Conservation (phyloP, 2,113 vertebrate species). For the Seriola aureovittata region DNA sequence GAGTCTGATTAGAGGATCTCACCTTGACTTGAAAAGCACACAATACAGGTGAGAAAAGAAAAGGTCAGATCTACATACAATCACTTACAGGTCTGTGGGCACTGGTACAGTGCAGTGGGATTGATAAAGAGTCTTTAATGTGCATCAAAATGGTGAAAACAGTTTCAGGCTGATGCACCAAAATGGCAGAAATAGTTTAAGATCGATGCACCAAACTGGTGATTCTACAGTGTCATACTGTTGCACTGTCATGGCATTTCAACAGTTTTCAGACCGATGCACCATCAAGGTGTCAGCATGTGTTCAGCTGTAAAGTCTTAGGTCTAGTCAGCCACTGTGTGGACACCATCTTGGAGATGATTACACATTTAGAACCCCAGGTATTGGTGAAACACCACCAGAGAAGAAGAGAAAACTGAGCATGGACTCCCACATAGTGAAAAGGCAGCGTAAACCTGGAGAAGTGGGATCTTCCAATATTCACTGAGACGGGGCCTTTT, state of each 20-base stretch:
- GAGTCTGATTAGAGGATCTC: slow-evolving; percentile 88
- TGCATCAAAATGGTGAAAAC: slow-evolving; percentile 80
- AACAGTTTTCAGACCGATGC: slow-evolving; percentile 50
- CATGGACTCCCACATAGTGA: slow-evolving; percentile 65
- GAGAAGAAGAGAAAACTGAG: slow-evolving; percentile 74
- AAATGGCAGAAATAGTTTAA: slow-evolving; percentile 72
- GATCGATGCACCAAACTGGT: slow-evolving; percentile 62
- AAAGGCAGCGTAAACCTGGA: slow-evolving; percentile 70
- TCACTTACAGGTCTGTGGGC: slow-evolving; percentile 93
- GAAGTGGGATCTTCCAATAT: slow-evolving; percentile 57
- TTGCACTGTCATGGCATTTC: slow-evolving; percentile 67
- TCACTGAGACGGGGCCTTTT: slow-evolving; percentile 52
- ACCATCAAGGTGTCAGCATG: slow-evolving; percentile 31
- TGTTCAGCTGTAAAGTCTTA: slow-evolving; percentile 55
- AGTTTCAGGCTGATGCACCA: slow-evolving; percentile 74
- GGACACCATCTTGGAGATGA: slow-evolving; percentile 61
- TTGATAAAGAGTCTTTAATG: slow-evolving; percentile 90
- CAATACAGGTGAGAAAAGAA: slow-evolving; percentile 91
- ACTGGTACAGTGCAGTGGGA: slow-evolving; percentile 95
- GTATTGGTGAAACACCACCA: slow-evolving; percentile 75
- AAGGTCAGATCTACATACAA: slow-evolving; percentile 91
- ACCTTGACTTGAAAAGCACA: slow-evolving; percentile 86
- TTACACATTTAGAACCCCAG: slow-evolving; percentile 56
- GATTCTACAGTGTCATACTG: slow-evolving; percentile 62
- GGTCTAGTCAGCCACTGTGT: slow-evolving; percentile 53